Conservation (phyloP, 35 echinoderm and acorn worm species). For the Lytechinus pictus region DNA sequence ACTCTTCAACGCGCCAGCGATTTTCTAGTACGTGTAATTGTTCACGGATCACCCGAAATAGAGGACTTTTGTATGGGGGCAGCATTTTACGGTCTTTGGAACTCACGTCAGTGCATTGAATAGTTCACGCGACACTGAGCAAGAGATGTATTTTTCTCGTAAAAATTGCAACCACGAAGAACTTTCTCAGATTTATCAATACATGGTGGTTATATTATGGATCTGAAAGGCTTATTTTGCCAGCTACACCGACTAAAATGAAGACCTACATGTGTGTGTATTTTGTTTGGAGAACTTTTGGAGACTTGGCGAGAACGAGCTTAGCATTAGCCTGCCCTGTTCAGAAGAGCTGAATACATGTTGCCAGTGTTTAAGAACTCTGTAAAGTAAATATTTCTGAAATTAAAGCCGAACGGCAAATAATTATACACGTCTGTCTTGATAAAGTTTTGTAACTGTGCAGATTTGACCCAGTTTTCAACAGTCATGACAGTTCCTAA, state of each 20-base stretch:
- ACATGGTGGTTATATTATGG: not conserved
- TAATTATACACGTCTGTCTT: not conserved
- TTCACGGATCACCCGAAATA: not conserved
- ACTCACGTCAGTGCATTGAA: not conserved
- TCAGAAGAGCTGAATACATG: no score
- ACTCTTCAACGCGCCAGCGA: not conserved
- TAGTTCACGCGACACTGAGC: not conserved
- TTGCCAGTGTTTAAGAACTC: not conserved
- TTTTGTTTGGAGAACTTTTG: not conserved
- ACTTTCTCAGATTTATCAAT: not conserved
- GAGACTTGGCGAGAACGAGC: not conserved
- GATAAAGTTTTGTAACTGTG: not conserved
- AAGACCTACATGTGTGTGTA: not conserved
- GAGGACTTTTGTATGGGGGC: not conserved
- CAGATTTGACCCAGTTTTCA: not conserved
- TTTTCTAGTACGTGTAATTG: not conserved
- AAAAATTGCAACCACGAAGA: not conserved
- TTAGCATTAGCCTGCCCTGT: not conserved
- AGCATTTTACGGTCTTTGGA: not conserved
- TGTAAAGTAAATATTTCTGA: not conserved
- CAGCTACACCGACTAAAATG: not conserved
- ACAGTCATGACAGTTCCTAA: not conserved
- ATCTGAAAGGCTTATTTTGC: not conserved
- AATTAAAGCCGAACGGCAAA: not conserved
- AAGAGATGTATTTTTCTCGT: not conserved